These are phyloP conservation scores for Cataglyphis rosenhaueri DNA, from an alignment of 2,888 invertebrate genomes.

Conservation along the genomic window DNA sequence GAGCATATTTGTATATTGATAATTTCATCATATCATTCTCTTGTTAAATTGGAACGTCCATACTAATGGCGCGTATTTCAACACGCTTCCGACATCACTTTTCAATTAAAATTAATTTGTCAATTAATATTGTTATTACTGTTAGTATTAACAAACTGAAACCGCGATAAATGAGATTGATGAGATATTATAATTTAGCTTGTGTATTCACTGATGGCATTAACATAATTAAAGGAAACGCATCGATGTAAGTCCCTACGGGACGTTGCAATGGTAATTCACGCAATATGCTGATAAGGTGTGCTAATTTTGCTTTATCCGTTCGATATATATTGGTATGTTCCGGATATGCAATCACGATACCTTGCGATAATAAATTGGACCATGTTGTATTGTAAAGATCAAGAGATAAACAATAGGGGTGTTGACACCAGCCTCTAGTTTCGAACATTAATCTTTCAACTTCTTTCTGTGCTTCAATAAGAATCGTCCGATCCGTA, in stretches of 20 bases:
- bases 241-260: conserved; percentile 76
- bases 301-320: conserved; percentile 72
- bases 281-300: conserved; percentile 74
- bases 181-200: conserved; percentile 75
- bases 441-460: conserved; percentile 86
- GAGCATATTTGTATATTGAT: background rate
- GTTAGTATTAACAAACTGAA: background rate
- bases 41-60: conserved; percentile 6
- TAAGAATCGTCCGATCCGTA: conserved; percentile 86
- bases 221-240: conserved; percentile 67
- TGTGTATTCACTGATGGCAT: conserved; percentile 71
- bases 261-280: conserved; percentile 73
- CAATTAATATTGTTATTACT: background rate
- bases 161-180: background rate
- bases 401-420: conserved; percentile 92
- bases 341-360: conserved; percentile 67
- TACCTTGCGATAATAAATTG: conserved; percentile 76
- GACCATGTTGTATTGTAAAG: conserved; percentile 80
- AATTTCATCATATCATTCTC: background rate
- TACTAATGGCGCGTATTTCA: background rate
- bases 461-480: conserved; percentile 87
- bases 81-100: background rate
- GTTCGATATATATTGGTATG: conserved; percentile 70
- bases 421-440: conserved; percentile 85
- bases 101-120: background rate